Evolutionary conservation across 2,888 invertebrate genomes (phyloP).

Genomic region (Meteorus colon): DNA sequence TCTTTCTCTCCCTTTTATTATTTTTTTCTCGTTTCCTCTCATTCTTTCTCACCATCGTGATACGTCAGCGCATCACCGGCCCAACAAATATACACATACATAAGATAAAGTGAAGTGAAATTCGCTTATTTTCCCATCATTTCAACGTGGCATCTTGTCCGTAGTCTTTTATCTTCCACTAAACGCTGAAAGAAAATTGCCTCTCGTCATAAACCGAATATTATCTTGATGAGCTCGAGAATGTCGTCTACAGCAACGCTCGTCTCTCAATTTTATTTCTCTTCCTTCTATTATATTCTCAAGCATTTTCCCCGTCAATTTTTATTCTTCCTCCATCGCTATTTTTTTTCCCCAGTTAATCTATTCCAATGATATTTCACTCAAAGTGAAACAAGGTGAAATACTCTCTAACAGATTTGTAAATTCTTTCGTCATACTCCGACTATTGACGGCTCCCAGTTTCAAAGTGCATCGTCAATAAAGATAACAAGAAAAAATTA

Average conservation of each 20-base stretch:
- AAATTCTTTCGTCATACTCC: neutral
- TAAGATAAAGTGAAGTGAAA: conserved; percentile 64
- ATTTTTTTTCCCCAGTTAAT: neutral
- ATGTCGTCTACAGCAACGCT: conserved; percentile 48
- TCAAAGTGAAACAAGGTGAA: neutral
- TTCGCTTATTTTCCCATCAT: conserved; percentile 73
- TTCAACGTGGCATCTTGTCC: conserved; percentile 70
- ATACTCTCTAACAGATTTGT: neutral
- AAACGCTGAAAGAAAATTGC: conserved; percentile 70
- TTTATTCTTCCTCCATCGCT: too few species aligned
- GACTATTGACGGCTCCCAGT: neutral
- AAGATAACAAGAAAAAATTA: neutral
- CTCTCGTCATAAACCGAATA: conserved; percentile 69
- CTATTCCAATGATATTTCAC: neutral
- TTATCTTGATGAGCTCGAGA: conserved; percentile 68
- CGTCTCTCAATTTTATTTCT: conserved; percentile 28
- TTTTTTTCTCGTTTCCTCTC: conserved; percentile 3
- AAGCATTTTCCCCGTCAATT: neutral
- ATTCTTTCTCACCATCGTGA: conserved; percentile 40
- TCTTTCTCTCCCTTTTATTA: neutral
- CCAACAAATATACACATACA: conserved; percentile 19
- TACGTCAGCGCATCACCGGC: conserved; percentile 35
- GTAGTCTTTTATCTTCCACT: conserved; percentile 66
- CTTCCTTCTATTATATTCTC: conserved; percentile 21
- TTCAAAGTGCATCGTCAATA: neutral